Evolutionary conservation across 2,888 invertebrate species (phyloP), one percentile per base, ranked within the genome.

Genomic region (Apantesis nais): DNA sequence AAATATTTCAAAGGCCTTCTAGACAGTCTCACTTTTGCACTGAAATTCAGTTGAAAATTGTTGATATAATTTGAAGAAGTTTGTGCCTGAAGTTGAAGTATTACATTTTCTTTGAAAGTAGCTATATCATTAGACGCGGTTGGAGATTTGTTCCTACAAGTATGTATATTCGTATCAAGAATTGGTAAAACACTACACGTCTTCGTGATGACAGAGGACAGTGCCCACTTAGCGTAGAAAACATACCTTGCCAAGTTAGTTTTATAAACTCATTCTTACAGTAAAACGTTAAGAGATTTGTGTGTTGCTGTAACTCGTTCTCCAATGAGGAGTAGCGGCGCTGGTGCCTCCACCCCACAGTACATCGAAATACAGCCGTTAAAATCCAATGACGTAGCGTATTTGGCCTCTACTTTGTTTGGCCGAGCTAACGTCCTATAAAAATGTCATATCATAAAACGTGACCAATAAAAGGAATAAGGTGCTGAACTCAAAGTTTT

Each of bases 381-480:
- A 58, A 58, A 58, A 7, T 58, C 7, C 58, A 58, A 58, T 58
- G 58, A 58, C 58, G 58, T 58, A 58, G 29, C 58, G 58, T 16
- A 58, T 58, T 58, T 58, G 29, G 29, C 58, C 29, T 16, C 58
- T 29, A 29, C 58, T 29, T 58, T 58, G 58, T 58, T 29, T 58
- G 58, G 25, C 16, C 29, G 25, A 58, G 16, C 16, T 58, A 58
- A 58, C 16, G 58, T 29, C 58, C 58, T 29, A 16, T 58, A 58
- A 58, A 58, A 29, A 25, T 16, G 16, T 25, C 55, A 25, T 58
- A 58, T 29, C 58, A 58, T 58, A 58, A 58, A 58, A 58, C 29
- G 58, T 29, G 58, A 58, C 58, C 29, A 29, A 58, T 58, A 58
- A 58, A 55, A 58, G 29, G 29, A 58, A 58, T 58, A 58, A 58